phyloP scores from a whole-genome alignment of 2,113 vertebrate genomes.

The Spermophilus dauricus region DNA sequence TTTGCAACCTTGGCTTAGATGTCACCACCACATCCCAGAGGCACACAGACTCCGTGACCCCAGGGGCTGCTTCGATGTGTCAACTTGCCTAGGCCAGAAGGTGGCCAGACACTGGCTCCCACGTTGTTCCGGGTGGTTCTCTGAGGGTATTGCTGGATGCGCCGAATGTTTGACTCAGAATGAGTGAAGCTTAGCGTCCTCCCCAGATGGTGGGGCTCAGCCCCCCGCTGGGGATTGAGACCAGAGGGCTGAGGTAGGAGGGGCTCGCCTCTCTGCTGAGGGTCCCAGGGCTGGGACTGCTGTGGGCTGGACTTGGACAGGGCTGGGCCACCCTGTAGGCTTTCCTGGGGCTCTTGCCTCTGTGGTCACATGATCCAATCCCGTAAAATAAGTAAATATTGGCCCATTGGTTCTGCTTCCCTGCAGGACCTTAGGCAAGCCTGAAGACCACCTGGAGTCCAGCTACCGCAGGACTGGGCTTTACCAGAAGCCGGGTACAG shows the following conservation, averaged over 20 bases:
- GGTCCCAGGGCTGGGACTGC: not conserved
- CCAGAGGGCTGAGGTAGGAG: too few relatives aligned
- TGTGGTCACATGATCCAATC: too few relatives aligned
- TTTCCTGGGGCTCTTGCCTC: not conserved
- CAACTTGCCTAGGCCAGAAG: not conserved
- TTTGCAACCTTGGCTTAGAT: not conserved
- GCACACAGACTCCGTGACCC: too few relatives aligned
- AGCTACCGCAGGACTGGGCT: not conserved
- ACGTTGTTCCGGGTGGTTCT: too few relatives aligned
- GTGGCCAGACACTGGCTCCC: too few relatives aligned
- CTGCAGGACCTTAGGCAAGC: not conserved
- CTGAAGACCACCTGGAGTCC: not conserved
- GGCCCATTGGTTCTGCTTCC: not conserved
- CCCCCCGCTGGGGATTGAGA: too few relatives aligned
- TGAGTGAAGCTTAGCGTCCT: not conserved
- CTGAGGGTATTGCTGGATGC: not conserved
- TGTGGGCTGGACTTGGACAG: not conserved
- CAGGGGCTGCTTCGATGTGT: not conserved
- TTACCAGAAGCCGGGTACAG: too few relatives aligned
- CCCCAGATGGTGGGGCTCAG: accelerated
- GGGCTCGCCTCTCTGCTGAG: not conserved
- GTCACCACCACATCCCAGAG: not conserved
- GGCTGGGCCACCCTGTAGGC: too few relatives aligned
- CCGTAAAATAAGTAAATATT: not conserved
- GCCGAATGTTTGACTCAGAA: not conserved